Conservation (phyloP, 2,113 vertebrate genomes). For the Brachyhypopomus gauderio region DNA sequence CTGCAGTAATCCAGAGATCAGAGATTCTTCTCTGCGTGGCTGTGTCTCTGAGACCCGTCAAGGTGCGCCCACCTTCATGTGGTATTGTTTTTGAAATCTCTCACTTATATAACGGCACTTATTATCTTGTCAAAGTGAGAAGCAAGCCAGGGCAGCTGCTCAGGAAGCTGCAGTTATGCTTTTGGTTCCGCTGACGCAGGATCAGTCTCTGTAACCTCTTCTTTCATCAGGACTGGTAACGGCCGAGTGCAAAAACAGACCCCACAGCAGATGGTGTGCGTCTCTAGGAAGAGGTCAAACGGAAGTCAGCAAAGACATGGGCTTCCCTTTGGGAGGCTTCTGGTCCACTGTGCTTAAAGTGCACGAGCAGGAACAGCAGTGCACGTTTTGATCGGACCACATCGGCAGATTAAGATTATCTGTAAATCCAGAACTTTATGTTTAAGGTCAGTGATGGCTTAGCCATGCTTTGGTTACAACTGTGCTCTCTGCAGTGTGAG, state of each 20-base stretch:
- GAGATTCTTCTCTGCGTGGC: neutral
- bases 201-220: slow-evolving; percentile 8
- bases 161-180: slow-evolving; percentile 13
- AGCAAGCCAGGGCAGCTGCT: slow-evolving; percentile 19
- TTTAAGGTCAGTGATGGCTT: too few relatives aligned
- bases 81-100: neutral
- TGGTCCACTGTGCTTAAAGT: neutral
- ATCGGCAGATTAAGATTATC: too few relatives aligned
- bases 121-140: slow-evolving; percentile 12
- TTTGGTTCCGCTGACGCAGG: slow-evolving; percentile 13
- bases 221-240: neutral
- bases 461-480: too few relatives aligned
- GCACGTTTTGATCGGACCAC: neutral
- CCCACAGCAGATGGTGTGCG: slow-evolving; percentile 24
- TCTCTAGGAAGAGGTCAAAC: slow-evolving; percentile 40
- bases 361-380: neutral
- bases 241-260: slow-evolving; percentile 14
- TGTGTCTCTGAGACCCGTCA: neutral
- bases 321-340: slow-evolving; percentile 29
- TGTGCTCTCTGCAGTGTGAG: too few relatives aligned
- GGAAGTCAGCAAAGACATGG: slow-evolving; percentile 37
- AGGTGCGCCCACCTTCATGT: neutral
- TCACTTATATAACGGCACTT: neutral
- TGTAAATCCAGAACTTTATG: too few relatives aligned
- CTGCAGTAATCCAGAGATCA: slow-evolving; percentile 27